These are phyloP conservation scores for Endomychus coccineus DNA, from an alignment of 2,888 invertebrate species.

Conservation along the genomic window DNA sequence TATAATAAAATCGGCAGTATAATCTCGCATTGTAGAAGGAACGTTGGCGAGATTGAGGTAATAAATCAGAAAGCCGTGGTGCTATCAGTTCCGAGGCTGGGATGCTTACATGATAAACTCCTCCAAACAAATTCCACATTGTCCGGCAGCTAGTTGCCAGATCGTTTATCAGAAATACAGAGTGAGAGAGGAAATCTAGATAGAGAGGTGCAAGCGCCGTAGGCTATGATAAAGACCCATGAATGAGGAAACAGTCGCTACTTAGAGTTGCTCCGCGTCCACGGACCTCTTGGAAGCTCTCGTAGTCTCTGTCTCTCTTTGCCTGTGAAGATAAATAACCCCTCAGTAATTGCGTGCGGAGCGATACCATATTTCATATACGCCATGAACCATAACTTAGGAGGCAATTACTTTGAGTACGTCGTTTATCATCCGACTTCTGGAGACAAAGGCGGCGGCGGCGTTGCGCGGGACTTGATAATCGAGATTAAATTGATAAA, in stretches of 20 bases:
- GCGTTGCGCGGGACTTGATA: constrained; percentile 32
- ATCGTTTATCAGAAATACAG: constrained; percentile 31
- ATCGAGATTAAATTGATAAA: constrained; percentile 42
- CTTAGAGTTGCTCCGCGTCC: constrained; percentile 32
- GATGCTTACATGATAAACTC: constrained; percentile 39
- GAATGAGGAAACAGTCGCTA: constrained; percentile 37
- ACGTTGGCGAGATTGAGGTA: no score
- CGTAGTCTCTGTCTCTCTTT: constrained; percentile 33
- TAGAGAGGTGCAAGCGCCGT: constrained; percentile 21
- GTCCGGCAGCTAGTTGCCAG: constrained; percentile 36
- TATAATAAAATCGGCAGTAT: no score
- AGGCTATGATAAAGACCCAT: constrained; percentile 38
- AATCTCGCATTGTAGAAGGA: no score
- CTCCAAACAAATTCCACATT: constrained; percentile 40
- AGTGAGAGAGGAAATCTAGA: constrained; percentile 10
- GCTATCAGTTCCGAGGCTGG: constrained; percentile 31
- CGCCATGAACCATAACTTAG: constrained; percentile 53
- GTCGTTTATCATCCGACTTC: constrained; percentile 48
- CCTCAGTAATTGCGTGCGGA: constrained; percentile 51
- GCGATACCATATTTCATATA: constrained; percentile 53
- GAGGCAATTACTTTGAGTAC: constrained; percentile 54
- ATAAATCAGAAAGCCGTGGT: constrained; percentile 23
- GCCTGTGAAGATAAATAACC: constrained; percentile 47
- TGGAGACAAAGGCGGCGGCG: constrained; percentile 35
- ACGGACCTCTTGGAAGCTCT: constrained; percentile 25